Evolutionary conservation across 2,797 vertebrate species (phyloP).

Genomic region (Mallotus villosus): DNA sequence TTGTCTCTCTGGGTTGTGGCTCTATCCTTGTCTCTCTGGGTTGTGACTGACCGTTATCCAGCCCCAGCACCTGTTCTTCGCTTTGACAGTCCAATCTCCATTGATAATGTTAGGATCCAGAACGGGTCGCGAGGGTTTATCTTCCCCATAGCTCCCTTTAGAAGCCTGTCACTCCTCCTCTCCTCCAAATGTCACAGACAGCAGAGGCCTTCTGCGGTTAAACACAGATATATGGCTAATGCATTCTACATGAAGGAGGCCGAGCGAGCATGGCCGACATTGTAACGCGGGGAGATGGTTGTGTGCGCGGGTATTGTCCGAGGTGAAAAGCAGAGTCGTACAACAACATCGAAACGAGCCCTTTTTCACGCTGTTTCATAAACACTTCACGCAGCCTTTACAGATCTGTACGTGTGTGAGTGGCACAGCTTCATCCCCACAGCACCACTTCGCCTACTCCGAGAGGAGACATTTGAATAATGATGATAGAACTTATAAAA

Average conservation of each 20-base stretch:
- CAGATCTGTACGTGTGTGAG: background rate
- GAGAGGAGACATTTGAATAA: background rate
- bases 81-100: no score
- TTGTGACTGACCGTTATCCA: background rate
- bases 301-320: background rate
- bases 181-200: slow-evolving; percentile 7
- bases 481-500: background rate
- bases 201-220: background rate
- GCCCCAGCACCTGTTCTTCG: no score
- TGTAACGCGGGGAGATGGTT: background rate
- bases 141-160: background rate
- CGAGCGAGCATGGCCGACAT: background rate
- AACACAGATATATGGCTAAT: background rate
- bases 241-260: background rate
- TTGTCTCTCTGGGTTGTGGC: background rate
- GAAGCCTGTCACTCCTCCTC: background rate
- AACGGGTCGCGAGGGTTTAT: background rate
- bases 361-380: background rate
- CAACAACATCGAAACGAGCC: background rate
- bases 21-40: background rate
- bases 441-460: background rate
- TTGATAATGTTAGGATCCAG: no score
- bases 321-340: background rate
- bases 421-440: background rate
- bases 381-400: background rate